Evolutionary conservation across 1,140 invertebrate species (phyloP).

Genomic region (Nasonia giraulti): DNA sequence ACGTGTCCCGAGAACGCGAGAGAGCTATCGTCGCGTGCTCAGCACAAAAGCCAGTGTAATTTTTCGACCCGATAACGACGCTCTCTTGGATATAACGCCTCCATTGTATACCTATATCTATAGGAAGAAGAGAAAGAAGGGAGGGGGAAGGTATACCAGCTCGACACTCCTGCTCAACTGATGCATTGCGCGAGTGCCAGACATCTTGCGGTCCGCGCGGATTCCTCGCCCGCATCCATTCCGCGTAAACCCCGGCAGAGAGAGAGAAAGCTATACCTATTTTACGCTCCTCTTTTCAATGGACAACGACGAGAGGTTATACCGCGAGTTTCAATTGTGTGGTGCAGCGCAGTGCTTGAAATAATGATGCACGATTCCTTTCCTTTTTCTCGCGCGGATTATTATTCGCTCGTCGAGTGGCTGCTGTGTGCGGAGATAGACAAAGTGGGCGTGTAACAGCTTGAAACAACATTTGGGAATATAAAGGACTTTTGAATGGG

Average conservation of each 20-base stretch:
- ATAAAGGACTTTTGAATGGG: no score
- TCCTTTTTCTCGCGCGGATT: no score
- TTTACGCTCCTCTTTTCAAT: neutral
- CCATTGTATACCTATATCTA: no score
- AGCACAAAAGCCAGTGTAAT: no score
- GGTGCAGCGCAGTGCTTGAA: no score
- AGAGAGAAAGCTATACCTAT: neutral
- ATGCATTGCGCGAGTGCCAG: slow-evolving; percentile 59
- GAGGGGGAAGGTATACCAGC: slow-evolving; percentile 26
- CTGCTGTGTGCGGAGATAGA: neutral
- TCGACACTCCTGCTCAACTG: slow-evolving; percentile 45
- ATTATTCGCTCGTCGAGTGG: neutral
- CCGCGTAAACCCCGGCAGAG: neutral
- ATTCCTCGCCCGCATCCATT: neutral
- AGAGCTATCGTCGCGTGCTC: no score
- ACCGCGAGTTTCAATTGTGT: no score
- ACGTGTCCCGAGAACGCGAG: no score
- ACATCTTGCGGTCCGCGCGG: slow-evolving; percentile 59
- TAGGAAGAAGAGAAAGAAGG: neutral
- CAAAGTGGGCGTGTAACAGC: neutral
- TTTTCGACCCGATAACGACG: neutral
- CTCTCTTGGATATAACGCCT: no score
- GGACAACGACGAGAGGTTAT: no score
- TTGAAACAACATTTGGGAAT: no score
- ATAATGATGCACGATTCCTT: no score